Evolutionary conservation across 2,888 invertebrate genomes (phyloP).

Genomic region (Rhagium mordax): DNA sequence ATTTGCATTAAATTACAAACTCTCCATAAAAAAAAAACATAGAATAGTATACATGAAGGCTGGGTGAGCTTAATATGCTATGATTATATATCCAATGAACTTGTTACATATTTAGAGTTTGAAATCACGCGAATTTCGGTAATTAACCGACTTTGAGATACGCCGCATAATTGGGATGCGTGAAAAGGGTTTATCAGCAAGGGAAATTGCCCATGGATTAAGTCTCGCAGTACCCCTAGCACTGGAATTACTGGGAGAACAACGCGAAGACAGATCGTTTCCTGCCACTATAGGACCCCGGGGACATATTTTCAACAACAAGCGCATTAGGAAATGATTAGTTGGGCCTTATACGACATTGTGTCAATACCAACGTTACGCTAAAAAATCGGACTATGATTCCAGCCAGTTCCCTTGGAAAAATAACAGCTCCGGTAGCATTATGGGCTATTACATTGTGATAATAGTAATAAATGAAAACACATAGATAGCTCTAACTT

Average conservation of each 20-base stretch:
- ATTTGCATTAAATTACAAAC: no score
- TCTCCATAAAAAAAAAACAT: no score
- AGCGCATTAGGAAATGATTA: neutral
- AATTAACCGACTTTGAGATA: slow-evolving; percentile 12
- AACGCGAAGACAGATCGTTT: neutral
- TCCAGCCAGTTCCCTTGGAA: neutral
- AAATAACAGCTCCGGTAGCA: neutral
- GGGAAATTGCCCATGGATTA: slow-evolving; percentile 7
- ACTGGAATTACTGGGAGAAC: neutral
- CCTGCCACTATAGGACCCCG: neutral
- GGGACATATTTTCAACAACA: slow-evolving; percentile 8
- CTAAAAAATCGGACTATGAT: neutral
- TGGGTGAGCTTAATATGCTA: neutral
- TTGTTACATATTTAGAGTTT: neutral
- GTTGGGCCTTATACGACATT: neutral
- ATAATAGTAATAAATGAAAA: neutral
- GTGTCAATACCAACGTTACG: neutral
- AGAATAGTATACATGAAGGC: neutral
- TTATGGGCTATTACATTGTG: neutral
- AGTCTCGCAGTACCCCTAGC: neutral
- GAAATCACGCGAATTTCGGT: neutral
- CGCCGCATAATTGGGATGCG: neutral
- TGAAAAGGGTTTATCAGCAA: neutral
- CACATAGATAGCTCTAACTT: neutral
- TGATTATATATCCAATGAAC: neutral